Evolutionary conservation across 2,797 vertebrate species (phyloP).

Genomic region (Potorous gilbertii): DNA sequence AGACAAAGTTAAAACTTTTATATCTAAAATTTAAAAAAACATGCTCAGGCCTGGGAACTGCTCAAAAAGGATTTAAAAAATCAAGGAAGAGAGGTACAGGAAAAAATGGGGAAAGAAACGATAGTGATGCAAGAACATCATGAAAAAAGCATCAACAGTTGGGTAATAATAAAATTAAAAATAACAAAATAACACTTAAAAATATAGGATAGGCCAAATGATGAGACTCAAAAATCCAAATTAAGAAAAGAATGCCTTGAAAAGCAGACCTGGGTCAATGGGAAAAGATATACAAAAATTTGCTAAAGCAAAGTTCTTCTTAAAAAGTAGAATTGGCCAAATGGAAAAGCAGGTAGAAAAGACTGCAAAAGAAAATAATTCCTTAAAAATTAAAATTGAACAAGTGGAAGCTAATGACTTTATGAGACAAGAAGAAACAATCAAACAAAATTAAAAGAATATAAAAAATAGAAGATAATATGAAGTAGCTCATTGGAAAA

Average conservation of each 20-base stretch:
- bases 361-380: not conserved
- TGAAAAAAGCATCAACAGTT: not conserved
- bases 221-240: not conserved
- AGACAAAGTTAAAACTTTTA: not conserved
- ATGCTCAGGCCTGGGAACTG: not conserved
- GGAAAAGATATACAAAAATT: not conserved
- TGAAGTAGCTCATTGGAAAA: not conserved
- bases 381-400: not conserved
- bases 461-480: not conserved
- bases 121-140: not conserved
- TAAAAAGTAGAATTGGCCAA: not conserved
- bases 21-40: not conserved
- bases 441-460: not conserved
- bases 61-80: not conserved
- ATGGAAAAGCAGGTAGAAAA: not conserved
- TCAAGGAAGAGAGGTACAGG: not conserved
- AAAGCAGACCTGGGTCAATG: not conserved
- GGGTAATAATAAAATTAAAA: rapidly evolving
- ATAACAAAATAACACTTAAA: not conserved
- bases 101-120: not conserved
- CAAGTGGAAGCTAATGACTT: not conserved
- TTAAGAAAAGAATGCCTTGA: not conserved
- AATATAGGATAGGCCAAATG: not conserved
- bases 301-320: not conserved
- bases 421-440: not conserved